Base-by-base conservation (phyloP, 2,113 vertebrate genomes). In the Mastomys coucha region DNA sequence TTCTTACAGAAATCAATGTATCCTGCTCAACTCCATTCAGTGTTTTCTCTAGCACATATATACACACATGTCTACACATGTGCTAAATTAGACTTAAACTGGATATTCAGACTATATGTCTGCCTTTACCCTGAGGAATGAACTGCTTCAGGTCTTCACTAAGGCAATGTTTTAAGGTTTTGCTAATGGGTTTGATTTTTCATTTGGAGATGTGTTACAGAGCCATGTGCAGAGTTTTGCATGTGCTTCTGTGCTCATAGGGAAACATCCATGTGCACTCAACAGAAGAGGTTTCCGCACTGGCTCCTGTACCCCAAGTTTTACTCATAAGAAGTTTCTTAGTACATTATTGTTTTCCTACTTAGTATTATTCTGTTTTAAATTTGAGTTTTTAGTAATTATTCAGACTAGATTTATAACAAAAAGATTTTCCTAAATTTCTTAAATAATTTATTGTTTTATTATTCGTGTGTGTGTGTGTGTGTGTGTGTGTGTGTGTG, bases 11-110 rank as follows among this genome's bases (percentile, higher is more conserved):
- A 91, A 39, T 11, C 49, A 60, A 26, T 56, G 42, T 0, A 53
- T 84, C 53, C 73, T 67, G 33, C 4, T 24, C 7, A 31, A 17
- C 89, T 84, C 67, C 67, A 39, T 7, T 88, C 39, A 1, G 4
- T 73, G 17, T 65, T 81, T 93, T 45, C 80, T 60, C 39, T 81
- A 81, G 67, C 13, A 13, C 45, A 5, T 2, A 9, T 2, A 14
- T 4, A 49, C 31, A 76, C 51, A 45, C 16, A 4, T 1, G 2
- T 13, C 42, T 3, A 11, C 49, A n/a, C 33, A 22, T 0, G 0
- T 5, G 20, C 39, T 70, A 72, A 70, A 58, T 92, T 51, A 91
- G 80, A 58, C 22, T 56, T 6, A 0, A 2, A 16, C 6, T 49
- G 7, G 33, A 12, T 14, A 11, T n/a, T 17, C 42, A 33, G n/a